Evolutionary conservation across 2,797 vertebrate genomes (phyloP).

Genomic region (Cyprinodon diabolis): DNA sequence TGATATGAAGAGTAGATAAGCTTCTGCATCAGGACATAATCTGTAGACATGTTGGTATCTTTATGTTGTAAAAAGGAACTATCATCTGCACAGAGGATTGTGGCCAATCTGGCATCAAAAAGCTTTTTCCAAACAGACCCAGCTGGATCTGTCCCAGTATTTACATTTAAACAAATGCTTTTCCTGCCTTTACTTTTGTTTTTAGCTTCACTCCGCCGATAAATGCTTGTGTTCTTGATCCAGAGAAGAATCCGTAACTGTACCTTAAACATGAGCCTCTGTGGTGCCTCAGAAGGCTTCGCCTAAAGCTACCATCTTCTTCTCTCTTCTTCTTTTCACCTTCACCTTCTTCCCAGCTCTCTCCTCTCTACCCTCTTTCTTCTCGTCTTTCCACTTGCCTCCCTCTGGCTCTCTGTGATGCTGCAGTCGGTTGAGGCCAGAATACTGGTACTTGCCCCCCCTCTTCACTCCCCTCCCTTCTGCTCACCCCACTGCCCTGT

Average conservation of each 20-base stretch:
- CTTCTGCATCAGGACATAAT: too few relatives aligned
- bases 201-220: constrained; percentile 32
- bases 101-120: background rate
- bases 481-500: constrained; percentile 97
- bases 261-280: constrained; percentile 55
- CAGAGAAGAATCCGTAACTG: constrained; percentile 51
- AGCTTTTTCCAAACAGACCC: background rate
- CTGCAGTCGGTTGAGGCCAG: constrained; percentile 76
- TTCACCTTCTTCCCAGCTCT: constrained; percentile 77
- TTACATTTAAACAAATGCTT: constrained; percentile 87
- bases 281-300: constrained; percentile 65
- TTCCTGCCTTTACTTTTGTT: constrained; percentile 59
- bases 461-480: constrained; percentile 72
- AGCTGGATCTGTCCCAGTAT: constrained; percentile 78
- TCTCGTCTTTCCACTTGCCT: constrained; percentile 68
- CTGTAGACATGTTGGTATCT: background rate
- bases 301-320: constrained; percentile 68
- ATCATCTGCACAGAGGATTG: background rate
- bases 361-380: constrained; percentile 60
- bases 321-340: constrained; percentile 64
- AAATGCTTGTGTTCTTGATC: constrained; percentile 54
- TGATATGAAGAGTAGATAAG: too few relatives aligned
- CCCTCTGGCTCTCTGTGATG: constrained; percentile 71
- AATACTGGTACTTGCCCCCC: constrained; percentile 74
- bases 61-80: background rate